Base-by-base conservation (phyloP, 2,888 invertebrate genomes). In the Emesis furor region DNA sequence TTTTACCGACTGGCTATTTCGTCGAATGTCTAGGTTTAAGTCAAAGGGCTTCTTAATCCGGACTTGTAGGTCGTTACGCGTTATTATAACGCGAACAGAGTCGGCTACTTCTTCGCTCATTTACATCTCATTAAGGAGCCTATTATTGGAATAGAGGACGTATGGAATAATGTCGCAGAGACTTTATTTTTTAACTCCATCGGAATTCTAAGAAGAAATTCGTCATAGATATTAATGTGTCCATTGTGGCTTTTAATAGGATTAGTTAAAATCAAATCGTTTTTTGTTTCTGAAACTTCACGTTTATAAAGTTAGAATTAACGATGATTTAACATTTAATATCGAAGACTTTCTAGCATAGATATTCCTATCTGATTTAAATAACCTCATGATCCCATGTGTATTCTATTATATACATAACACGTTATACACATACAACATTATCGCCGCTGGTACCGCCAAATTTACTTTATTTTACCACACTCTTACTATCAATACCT, bases 31-130 rank as follows among this genome's bases (percentile, higher is more conserved):
- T 92, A 95, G 95, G 95, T 95, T 95, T 95, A 95, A 96, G 96
- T 96, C 96, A 95, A 96, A 95, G 94, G 97, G 96, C 95, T 97
- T 97, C 97, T 96, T 97, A 97, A 97, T 97, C 97, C 97, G 94
- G 96, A 94, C 96, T 96, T 96, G 96, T 96, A 96, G 96, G 96
- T 96, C 95, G 97, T 96, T 96, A 96, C 96, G 96, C 95, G 96
- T 96, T 97, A 97, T 97, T 96, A 97, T 97, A 97, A 97, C 96
- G 94, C 95, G 94, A 93, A 91, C 93, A 92, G 94, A 94, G 95
- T 93, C 93, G 95, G 94, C 94, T 95, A 95, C 95, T 95, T 94
- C 96, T 96, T 93, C 93, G 95, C 96, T 97, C 97, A 97, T 97
- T 97, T 97, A 96, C 97, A 97, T 97, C 96, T 96, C 96, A 96